Conservation (phyloP, 2,113 vertebrate species). For the Otis tarda region DNA sequence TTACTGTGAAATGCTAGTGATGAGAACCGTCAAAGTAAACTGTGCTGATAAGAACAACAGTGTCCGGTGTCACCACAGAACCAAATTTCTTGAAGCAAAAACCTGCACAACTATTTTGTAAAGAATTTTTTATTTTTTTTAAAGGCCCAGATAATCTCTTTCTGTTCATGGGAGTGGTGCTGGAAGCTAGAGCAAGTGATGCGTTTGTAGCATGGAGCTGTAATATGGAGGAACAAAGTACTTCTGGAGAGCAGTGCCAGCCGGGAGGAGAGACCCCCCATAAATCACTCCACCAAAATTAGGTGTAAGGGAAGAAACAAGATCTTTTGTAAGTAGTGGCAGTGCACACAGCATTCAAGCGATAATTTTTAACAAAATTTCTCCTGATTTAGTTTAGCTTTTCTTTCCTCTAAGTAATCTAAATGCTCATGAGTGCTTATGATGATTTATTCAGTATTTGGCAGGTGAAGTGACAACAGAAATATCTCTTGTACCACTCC, state of each 20-base stretch:
- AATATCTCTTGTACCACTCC: not conserved
- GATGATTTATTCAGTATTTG: not conserved
- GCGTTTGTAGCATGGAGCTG: not conserved
- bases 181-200: not conserved
- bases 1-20: not conserved
- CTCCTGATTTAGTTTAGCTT: not conserved
- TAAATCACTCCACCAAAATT: constrained; percentile 3
- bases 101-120: not conserved
- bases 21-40: not conserved
- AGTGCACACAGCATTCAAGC: not conserved
- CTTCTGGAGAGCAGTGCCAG: constrained; percentile 1
- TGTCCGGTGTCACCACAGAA: not conserved
- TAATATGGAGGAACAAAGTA: not conserved
- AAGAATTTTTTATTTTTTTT: not conserved
- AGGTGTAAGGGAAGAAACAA: not conserved
- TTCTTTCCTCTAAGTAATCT: not conserved
- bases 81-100: not conserved
- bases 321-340: not conserved
- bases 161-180: not conserved
- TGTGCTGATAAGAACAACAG: not conserved
- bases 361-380: not conserved
- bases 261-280: not conserved
- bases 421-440: not conserved
- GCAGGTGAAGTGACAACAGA: not conserved
- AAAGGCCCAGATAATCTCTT: not conserved